phyloP scores from a whole-genome alignment of 2,113 vertebrate genomes.

The Xiphias gladius region DNA sequence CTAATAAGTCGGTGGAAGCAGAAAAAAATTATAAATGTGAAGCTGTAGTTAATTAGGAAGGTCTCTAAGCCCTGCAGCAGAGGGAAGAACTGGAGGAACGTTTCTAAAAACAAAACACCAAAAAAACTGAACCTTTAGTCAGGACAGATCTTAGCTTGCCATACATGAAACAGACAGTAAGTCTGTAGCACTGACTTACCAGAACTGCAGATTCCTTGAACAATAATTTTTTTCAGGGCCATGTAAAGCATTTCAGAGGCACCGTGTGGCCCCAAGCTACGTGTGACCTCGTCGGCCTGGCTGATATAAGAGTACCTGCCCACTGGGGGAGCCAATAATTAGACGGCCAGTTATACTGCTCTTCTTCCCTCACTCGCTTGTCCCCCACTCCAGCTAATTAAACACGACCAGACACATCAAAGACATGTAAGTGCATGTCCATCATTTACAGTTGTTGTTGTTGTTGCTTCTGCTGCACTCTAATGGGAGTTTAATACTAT shows the following conservation, averaged over 20 bases:
- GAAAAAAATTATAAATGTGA: constrained; percentile 7
- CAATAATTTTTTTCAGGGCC: constrained; percentile 10
- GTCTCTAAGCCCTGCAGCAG: neutral
- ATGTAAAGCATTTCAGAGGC: constrained; percentile 17
- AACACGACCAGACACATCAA: constrained; percentile 48
- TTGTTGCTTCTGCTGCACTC: constrained; percentile 6
- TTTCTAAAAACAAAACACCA: neutral
- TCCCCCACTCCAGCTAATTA: constrained; percentile 55
- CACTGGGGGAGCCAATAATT: constrained; percentile 56
- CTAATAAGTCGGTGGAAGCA: neutral
- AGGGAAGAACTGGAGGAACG: neutral
- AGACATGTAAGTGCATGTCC: constrained; percentile 31
- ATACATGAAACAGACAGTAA: neutral
- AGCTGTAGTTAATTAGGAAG: constrained; percentile 3
- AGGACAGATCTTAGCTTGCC: neutral
- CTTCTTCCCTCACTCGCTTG: constrained; percentile 3
- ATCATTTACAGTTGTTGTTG: constrained; percentile 37
- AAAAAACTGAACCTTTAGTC: neutral
- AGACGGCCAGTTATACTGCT: constrained; percentile 32
- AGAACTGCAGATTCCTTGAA: neutral
- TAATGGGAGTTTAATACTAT: constrained; percentile 17
- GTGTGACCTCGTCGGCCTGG: constrained; percentile 41
- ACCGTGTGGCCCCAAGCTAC: constrained; percentile 38
- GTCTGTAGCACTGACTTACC: neutral
- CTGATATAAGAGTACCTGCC: constrained; percentile 55